Conservation (phyloP, 2,888 invertebrate genomes). For the Prosapia bicincta region DNA sequence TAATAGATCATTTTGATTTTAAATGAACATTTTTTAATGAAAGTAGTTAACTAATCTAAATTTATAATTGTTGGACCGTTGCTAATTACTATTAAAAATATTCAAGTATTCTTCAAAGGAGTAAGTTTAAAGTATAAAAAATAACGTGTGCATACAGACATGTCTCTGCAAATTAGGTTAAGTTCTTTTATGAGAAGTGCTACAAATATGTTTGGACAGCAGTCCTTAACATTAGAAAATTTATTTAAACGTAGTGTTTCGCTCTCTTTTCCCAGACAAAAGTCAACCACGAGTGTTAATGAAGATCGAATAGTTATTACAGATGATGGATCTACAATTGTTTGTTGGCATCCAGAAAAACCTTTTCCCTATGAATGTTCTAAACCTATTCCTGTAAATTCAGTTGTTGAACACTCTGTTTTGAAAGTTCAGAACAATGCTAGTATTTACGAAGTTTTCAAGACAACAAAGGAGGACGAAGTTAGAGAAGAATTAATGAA, state of each 20-base stretch:
- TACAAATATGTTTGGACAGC: too few species aligned
- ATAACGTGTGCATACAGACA: too few species aligned
- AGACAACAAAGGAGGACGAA: conserved; percentile 60
- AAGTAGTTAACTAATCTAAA: too few species aligned
- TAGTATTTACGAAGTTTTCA: conserved; percentile 61
- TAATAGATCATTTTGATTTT: too few species aligned
- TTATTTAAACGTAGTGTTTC: not conserved
- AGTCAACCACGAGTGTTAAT: not conserved
- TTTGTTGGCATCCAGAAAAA: conserved; percentile 82
- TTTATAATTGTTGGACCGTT: too few species aligned
- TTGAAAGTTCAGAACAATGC: conserved; percentile 58
- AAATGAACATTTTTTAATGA: too few species aligned
- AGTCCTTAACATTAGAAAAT: not conserved
- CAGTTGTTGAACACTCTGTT: conserved; percentile 45
- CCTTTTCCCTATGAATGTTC: conserved; percentile 81
- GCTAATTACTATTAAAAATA: too few species aligned
- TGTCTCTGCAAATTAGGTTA: too few species aligned
- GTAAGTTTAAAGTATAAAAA: too few species aligned
- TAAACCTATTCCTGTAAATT: conserved; percentile 61
- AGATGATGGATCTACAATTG: conserved; percentile 69
- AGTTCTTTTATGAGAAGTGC: too few species aligned
- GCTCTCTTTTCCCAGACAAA: not conserved
- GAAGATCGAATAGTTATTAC: conserved; percentile 55
- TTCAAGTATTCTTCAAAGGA: too few species aligned
- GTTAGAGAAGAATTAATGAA: conserved; percentile 69